phyloP scores from a whole-genome alignment of 2,797 vertebrate genomes.

The Enteromius thamalakanensis region DNA sequence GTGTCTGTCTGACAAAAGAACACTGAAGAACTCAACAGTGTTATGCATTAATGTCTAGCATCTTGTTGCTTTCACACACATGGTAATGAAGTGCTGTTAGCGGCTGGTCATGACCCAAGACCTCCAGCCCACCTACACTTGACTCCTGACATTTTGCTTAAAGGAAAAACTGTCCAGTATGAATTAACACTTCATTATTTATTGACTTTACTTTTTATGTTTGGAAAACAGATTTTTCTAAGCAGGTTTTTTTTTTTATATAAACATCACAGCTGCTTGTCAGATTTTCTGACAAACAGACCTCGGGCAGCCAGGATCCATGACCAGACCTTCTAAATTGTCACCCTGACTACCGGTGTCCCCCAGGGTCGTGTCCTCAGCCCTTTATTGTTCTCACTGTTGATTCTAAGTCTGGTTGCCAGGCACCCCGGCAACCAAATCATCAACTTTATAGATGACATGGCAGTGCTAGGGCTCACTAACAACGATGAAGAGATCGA shows the following conservation, averaged over 20 bases:
- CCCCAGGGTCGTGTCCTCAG: slow-evolving; percentile 2
- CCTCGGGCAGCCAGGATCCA: background rate
- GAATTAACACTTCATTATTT: background rate
- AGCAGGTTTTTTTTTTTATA: no score
- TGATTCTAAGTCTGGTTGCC: slow-evolving; percentile 24
- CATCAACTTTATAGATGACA: slow-evolving; percentile 44
- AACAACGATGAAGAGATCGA: slow-evolving; percentile 38
- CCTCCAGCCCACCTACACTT: slow-evolving; percentile 28
- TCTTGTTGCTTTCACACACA: slow-evolving; percentile 1
- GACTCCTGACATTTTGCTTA: slow-evolving; percentile 31
- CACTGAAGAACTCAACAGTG: background rate
- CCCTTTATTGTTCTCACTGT: slow-evolving; percentile 20
- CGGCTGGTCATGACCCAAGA: slow-evolving; percentile 27
- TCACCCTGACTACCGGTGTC: slow-evolving; percentile 4
- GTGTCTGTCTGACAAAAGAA: background rate
- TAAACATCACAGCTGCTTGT: background rate
- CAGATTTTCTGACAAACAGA: slow-evolving; percentile 13
- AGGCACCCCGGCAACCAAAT: slow-evolving; percentile 39
- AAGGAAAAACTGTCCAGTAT: background rate
- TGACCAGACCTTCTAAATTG: slow-evolving; percentile 21
- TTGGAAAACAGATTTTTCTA: background rate
- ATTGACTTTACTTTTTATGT: background rate
- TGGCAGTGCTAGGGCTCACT: slow-evolving; percentile 27
- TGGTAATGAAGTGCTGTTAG: slow-evolving; percentile 8
- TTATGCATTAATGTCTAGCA: slow-evolving; percentile 6